These are phyloP conservation scores for Aeoliscus strigatus DNA, from an alignment of 2,797 vertebrate species.

Conservation along the genomic window DNA sequence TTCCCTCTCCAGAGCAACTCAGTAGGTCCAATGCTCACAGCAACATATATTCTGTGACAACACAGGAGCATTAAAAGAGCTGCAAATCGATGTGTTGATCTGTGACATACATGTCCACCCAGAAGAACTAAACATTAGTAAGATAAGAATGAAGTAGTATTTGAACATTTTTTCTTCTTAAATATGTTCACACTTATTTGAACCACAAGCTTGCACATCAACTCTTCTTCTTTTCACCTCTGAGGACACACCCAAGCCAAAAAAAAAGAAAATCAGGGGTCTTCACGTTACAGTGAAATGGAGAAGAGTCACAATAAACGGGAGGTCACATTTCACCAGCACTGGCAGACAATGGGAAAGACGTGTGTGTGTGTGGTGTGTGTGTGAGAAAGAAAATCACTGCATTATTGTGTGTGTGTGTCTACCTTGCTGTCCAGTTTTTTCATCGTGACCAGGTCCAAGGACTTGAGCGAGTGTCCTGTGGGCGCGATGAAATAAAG, in stretches of 20 bases:
- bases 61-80: slow-evolving; percentile 17
- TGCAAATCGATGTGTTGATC: too few relatives aligned
- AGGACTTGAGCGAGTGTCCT: slow-evolving; percentile 93
- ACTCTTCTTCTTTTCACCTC: slow-evolving; percentile 4
- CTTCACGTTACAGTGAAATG: slow-evolving; percentile 23
- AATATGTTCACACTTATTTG: too few relatives aligned
- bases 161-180: too few relatives aligned
- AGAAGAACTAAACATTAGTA: background rate
- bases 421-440: slow-evolving; percentile 96
- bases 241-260: slow-evolving; percentile 10
- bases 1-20: slow-evolving; percentile 3
- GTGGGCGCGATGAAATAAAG: slow-evolving; percentile 98
- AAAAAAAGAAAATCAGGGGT: slow-evolving; percentile 26
- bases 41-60: slow-evolving; percentile 17
- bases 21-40: too few relatives aligned
- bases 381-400: too few relatives aligned
- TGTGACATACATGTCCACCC: slow-evolving; percentile 8
- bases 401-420: background rate
- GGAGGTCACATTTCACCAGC: slow-evolving; percentile 34
- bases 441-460: slow-evolving; percentile 98
- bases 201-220: too few relatives aligned
- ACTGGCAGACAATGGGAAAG: slow-evolving; percentile 28
- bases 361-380: slow-evolving; percentile 2
- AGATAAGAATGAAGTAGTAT: background rate
- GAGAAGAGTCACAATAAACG: slow-evolving; percentile 18